phyloP scores from a whole-genome alignment of 2,888 invertebrate species.

The Andrena dorsata region DNA sequence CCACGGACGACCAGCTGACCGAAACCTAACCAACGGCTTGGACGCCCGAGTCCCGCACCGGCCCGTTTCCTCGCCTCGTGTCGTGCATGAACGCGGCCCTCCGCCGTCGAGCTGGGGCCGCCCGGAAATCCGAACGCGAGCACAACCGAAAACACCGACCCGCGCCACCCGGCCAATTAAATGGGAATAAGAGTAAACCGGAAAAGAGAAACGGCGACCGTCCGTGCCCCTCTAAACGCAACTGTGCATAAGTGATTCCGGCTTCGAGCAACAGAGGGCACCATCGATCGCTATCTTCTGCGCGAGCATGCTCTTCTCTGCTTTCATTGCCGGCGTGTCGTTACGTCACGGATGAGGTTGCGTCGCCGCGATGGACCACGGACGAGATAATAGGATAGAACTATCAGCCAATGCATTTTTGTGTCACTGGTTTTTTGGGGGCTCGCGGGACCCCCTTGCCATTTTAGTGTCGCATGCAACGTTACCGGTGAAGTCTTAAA shows the following conservation, averaged over 20 bases:
- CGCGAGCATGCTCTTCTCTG: background rate
- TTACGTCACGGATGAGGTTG: background rate
- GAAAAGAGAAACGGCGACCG: slow-evolving; percentile 44
- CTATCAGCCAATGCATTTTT: no score
- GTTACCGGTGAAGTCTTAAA: no score
- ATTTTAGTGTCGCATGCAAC: no score
- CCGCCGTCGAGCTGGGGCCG: background rate
- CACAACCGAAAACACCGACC: background rate
- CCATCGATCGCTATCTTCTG: slow-evolving; percentile 25
- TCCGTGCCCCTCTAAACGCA: slow-evolving; percentile 5
- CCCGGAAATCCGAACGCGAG: background rate
- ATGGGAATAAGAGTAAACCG: slow-evolving; percentile 35
- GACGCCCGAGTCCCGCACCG: slow-evolving; percentile 16
- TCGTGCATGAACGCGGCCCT: background rate
- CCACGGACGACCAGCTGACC: slow-evolving; percentile 68
- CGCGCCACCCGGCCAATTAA: slow-evolving; percentile 15
- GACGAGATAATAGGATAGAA: no score
- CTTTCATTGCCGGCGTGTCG: background rate
- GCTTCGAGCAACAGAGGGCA: slow-evolving; percentile 28
- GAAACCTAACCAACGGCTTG: slow-evolving; percentile 25
- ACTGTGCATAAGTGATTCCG: slow-evolving; percentile 1
- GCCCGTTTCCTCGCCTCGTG: background rate
- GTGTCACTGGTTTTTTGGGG: no score
- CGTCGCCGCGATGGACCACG: no score
- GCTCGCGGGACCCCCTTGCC: no score